Evolutionary conservation across 2,113 vertebrate genomes (phyloP), one percentile per base, ranked within the genome.

Genomic region (Orcinus orca): DNA sequence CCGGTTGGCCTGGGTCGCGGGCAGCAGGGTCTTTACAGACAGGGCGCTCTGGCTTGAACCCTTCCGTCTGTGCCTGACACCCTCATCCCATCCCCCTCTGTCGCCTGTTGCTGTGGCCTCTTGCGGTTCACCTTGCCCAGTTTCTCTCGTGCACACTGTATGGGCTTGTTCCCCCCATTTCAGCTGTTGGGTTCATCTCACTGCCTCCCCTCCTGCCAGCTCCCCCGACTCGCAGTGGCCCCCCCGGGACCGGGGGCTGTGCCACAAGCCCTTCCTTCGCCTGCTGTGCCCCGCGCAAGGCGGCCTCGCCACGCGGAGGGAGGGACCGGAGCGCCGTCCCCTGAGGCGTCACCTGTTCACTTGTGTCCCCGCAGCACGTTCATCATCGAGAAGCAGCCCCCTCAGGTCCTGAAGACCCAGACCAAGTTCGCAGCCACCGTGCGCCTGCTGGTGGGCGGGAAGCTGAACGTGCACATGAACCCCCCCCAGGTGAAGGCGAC

Each of bases 321-420:
- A 12, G 41, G 15, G 26, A 0, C 77, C 15, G 0, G 77, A 14
- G 36, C 23, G 26, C 82, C 8, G n/a, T 55, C 60, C 47, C 65
- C 95, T 74, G 90, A 68, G 31, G 13, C 76, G 1, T 36, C 47
- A 0, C 23, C 47, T 38, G 3, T 0, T 83, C 26, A 0, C 6
- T 55, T 77, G 36, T 95, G 71, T 96, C 94, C 81, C 87, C 15
- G 1, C 99, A 99, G 99, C 98, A 99, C 99, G 41, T 99, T 99
- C 98, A 99, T 99, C 98, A 99, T 99, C 1, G 99, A 99, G 98
- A 99, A 99, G 98, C 99, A 99, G 98, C 99, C 99, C 60, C 99
- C 99, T 0, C 99, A 99, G 98, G 99, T 99, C 95, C 98, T 99
- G 93, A 99, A 99, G 98, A 99, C 99, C 4, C 99, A 99, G 99